These are phyloP conservation scores for Metaphire vulgaris DNA, from an alignment of 1,140 invertebrate genomes.

Conservation along the genomic window DNA sequence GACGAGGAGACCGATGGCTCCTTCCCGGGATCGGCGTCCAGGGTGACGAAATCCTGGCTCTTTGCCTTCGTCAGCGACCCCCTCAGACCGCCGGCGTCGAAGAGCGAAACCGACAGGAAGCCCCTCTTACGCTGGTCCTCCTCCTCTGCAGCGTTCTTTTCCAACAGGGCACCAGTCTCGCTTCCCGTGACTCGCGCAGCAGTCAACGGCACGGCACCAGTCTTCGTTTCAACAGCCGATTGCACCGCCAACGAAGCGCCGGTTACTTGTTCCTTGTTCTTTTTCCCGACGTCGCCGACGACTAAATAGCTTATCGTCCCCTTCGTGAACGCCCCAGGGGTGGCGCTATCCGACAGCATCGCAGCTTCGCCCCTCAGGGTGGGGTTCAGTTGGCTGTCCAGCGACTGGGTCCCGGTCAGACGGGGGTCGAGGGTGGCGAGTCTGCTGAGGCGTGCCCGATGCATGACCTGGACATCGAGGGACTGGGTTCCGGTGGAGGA, in stretches of 20 bases:
- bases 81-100: neutral
- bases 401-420: neutral
- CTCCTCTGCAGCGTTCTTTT: too few relatives aligned
- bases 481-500: slow-evolving; percentile 5
- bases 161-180: too few relatives aligned
- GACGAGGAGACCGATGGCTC: neutral
- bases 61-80: neutral
- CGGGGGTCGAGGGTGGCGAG: too few relatives aligned
- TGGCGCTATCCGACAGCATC: neutral
- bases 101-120: neutral
- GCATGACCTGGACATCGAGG: neutral
- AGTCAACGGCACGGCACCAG: neutral
- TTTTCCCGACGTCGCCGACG: too few relatives aligned
- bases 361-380: neutral
- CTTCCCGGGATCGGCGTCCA: neutral
- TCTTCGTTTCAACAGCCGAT: neutral
- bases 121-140: neutral
- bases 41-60: neutral
- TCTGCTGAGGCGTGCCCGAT: too few relatives aligned
- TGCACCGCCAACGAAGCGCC: neutral
- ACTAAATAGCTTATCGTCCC: too few relatives aligned
- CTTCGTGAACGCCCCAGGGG: neutral
- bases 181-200: neutral
- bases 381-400: neutral
- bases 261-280: neutral